Base-by-base conservation (phyloP, 2,113 vertebrate species). In the Leptodactylus fuscus region DNA sequence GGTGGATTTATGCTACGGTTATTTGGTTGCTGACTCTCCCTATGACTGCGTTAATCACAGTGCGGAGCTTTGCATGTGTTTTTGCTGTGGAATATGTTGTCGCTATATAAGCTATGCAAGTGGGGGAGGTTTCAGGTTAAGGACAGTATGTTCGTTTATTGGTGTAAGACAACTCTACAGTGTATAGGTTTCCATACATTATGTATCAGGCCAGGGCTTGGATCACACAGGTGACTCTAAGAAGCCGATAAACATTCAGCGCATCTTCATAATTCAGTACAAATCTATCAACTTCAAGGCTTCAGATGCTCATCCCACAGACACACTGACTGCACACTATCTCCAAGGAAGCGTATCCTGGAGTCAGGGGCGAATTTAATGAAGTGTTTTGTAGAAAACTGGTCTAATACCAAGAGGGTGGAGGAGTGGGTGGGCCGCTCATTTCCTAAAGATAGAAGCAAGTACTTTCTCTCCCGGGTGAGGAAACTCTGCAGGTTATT, bases 201-300 rank as follows among this genome's bases (percentile, higher is more conserved):
- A 41, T 71, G 16, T 71, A 71, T 71, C 7, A 41, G 67, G 13
- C 20, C 2, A 12, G 16, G 13, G 67, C 29, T 70, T 6, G 36
- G 20, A 38, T 41, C 67, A 41, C 67, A 71, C 67, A 71, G 34
- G 67, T 41, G 18, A 41, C 65, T 32, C 29, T 49, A 55, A 20
- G 53, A 55, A 55, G 22, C 13, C 15, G 22, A 55, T 55, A 55
- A 55, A 0, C 12, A 32, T 27, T 67, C 27, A 34, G 11, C 27
- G 13, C 62, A 27, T 69, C 15, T 36, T 36, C 34, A 27, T 15
- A 27, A 62, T 62, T 62, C 58, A 62, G 10, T 62, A 62, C 24
- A 62, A 62, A 62, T 62, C 58, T 29, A 62, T 62, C 58, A 62
- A 62, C 58, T 29, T 62, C 58, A 62, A 27, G 67, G 67, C 32